phyloP scores from a whole-genome alignment of 64 coral and sea anemone species.

The Catalaphyllia jardinei region DNA sequence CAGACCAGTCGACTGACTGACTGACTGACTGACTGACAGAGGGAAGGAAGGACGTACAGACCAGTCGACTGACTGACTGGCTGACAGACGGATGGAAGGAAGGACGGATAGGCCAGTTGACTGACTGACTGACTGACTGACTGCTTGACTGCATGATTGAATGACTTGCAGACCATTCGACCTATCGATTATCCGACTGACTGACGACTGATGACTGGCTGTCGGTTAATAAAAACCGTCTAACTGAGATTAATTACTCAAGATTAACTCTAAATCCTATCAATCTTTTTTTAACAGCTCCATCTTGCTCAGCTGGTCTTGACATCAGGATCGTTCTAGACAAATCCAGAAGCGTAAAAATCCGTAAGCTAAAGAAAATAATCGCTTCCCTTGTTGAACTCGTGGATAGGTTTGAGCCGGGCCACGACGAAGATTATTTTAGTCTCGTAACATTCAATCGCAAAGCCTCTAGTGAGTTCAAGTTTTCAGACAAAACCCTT shows the following conservation, averaged over 20 bases:
- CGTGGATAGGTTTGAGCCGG: constrained; percentile 15
- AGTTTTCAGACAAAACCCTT: background rate
- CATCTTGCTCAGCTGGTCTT: constrained; percentile 4
- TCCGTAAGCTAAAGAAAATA: background rate
- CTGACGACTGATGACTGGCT: background rate
- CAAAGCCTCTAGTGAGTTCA: background rate
- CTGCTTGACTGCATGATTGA: background rate
- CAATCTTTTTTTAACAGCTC: background rate
- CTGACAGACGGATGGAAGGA: background rate
- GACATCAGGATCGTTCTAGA: constrained; percentile 16
- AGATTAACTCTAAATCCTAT: background rate
- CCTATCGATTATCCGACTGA: background rate
- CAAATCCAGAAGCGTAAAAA: background rate
- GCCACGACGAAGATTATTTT: constrained; percentile 18
- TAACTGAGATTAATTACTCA: too few relatives aligned
- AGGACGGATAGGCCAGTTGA: background rate
- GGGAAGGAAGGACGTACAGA: background rate
- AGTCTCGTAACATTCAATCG: constrained; percentile 14
- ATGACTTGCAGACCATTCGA: background rate
- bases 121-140: background rate
- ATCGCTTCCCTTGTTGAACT: background rate
- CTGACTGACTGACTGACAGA: background rate
- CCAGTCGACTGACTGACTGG: background rate
- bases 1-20: background rate
- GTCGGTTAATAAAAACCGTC: too few relatives aligned